Evolutionary conservation across 2,113 vertebrate genomes (phyloP).

Genomic region (Siphamia tubifer): DNA sequence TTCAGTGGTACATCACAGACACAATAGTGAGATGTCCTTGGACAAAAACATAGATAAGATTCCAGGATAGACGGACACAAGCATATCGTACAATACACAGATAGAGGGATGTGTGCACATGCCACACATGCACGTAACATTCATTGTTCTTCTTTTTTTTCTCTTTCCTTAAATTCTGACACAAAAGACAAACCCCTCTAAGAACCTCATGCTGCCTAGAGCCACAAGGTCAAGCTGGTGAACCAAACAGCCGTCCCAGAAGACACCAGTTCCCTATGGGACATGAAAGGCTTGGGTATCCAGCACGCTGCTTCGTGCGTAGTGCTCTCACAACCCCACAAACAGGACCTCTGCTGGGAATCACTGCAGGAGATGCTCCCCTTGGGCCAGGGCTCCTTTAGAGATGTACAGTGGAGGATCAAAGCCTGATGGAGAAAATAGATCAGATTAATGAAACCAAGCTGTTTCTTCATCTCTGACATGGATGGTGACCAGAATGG

Average conservation of each 20-base stretch:
- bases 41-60: background rate
- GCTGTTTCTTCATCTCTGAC: conserved; percentile 41
- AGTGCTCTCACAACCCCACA: background rate
- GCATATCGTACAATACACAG: too few relatives aligned
- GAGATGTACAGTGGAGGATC: conserved; percentile 51
- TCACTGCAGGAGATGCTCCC: conserved; percentile 33
- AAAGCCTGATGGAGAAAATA: conserved; percentile 50
- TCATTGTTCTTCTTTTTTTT: background rate
- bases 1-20: background rate
- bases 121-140: background rate
- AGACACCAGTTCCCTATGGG: background rate
- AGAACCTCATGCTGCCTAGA: background rate
- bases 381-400: conserved; percentile 25
- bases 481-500: conserved; percentile 24
- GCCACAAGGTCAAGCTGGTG: conserved; percentile 35
- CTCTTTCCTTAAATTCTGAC: background rate
- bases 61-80: background rate
- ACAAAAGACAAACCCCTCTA: background rate
- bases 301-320: conserved; percentile 9
- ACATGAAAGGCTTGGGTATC: conserved; percentile 57
- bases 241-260: conserved; percentile 31
- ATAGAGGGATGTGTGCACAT: background rate
- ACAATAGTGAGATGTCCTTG: conserved; percentile 5
- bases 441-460: conserved; percentile 59
- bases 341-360: conserved; percentile 30